phyloP scores from a whole-genome alignment of 2,888 invertebrate species.

The Cosmia pyralina region DNA sequence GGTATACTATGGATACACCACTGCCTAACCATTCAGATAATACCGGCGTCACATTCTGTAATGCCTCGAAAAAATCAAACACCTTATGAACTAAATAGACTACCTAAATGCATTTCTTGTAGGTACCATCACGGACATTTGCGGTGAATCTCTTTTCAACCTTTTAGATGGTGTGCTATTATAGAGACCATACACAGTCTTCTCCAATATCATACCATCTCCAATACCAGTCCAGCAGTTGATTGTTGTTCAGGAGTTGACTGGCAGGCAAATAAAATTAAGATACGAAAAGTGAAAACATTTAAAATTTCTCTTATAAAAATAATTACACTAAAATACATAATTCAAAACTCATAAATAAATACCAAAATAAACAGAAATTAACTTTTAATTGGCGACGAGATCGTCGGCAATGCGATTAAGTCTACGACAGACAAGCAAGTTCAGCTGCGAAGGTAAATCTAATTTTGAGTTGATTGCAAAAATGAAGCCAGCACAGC shows the following conservation, averaged over 20 bases:
- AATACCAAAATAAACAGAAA: not conserved
- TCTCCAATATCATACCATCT: not conserved
- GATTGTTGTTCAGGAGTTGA: not conserved
- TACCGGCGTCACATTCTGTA: not conserved
- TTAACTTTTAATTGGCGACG: constrained; percentile 21
- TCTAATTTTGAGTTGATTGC: constrained; percentile 51
- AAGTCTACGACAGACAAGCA: constrained; percentile 35
- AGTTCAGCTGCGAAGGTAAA: constrained; percentile 49
- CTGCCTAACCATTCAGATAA: not conserved
- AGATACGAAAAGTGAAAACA: not conserved
- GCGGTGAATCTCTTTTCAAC: too few species aligned
- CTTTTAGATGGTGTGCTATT: not conserved
- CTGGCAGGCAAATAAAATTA: not conserved
- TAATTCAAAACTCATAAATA: not conserved
- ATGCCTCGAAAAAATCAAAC: not conserved
- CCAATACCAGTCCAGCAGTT: not conserved
- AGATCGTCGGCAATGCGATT: constrained; percentile 21
- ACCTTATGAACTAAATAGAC: not conserved
- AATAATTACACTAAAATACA: not conserved
- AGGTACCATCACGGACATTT: too few species aligned
- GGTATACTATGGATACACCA: too few species aligned
- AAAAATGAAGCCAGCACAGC: constrained; percentile 50
- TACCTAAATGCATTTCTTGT: not conserved
- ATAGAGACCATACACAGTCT: too few species aligned
- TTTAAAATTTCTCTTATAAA: not conserved